phyloP scores from a whole-genome alignment of 2,113 vertebrate genomes.

The Cyanoramphus novaezelandiae region DNA sequence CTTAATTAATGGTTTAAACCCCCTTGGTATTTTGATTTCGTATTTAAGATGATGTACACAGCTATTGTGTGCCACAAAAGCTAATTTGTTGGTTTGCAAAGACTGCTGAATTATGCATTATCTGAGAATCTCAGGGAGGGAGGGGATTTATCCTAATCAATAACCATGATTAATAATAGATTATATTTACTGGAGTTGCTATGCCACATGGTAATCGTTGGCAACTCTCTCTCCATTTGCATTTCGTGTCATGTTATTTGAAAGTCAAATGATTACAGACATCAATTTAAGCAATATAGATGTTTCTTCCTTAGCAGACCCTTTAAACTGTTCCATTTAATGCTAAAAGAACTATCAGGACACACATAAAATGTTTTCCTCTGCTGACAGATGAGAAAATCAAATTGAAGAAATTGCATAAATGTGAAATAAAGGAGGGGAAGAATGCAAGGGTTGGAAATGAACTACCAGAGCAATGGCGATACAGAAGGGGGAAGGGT shows the following conservation, averaged over 20 bases:
- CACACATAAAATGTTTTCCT: slow-evolving; percentile 34
- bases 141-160: slow-evolving; percentile 49
- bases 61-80: slow-evolving; percentile 11
- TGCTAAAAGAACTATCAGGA: slow-evolving; percentile 10
- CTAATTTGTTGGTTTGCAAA: slow-evolving; percentile 33
- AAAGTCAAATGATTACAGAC: slow-evolving; percentile 47
- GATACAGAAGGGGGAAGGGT: neutral
- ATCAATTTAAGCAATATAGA: slow-evolving; percentile 13
- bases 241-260: slow-evolving; percentile 20
- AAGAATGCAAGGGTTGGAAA: neutral
- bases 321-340: slow-evolving; percentile 37
- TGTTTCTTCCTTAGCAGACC: slow-evolving; percentile 36
- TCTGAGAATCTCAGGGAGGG: slow-evolving; percentile 7
- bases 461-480: slow-evolving; percentile 12
- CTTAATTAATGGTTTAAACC: slow-evolving; percentile 33
- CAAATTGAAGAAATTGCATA: slow-evolving; percentile 35
- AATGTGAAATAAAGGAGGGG: slow-evolving; percentile 38
- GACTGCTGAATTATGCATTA: slow-evolving; percentile 42
- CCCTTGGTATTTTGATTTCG: neutral
- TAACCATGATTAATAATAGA: slow-evolving; percentile 59
- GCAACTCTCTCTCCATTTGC: neutral
- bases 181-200: slow-evolving; percentile 36
- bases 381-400: slow-evolving; percentile 36
- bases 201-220: neutral
- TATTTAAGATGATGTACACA: neutral